phyloP scores from a whole-genome alignment of 2,113 vertebrate species.

The Symphodus melops region DNA sequence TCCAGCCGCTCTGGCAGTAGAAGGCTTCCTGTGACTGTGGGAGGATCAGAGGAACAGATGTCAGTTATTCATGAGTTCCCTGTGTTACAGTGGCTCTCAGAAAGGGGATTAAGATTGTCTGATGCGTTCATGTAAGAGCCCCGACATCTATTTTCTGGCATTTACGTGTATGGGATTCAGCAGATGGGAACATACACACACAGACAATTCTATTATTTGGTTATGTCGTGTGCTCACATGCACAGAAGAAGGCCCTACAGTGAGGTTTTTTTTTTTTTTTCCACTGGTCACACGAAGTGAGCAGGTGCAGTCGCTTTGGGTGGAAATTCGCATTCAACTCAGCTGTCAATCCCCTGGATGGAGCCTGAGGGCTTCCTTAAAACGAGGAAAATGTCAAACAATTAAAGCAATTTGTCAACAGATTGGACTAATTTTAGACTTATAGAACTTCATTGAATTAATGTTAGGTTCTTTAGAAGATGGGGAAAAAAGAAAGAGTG shows the following conservation, averaged over 20 bases:
- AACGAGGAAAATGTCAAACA: too few species aligned
- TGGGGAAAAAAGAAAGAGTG: too few species aligned
- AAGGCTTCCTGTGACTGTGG: constrained; percentile 36
- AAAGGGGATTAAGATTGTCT: constrained; percentile 44
- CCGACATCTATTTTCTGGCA: not conserved
- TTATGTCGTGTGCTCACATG: not conserved
- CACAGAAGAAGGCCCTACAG: not conserved
- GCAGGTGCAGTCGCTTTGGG: constrained; percentile 27
- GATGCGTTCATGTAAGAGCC: constrained; percentile 28
- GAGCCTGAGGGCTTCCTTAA: constrained; percentile 13
- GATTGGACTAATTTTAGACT: too few species aligned
- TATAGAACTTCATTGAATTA: too few species aligned
- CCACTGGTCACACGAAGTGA: constrained; percentile 1
- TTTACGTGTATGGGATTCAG: constrained; percentile 17
- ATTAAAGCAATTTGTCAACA: too few species aligned
- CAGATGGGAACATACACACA: not conserved
- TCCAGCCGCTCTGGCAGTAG: constrained; percentile 6
- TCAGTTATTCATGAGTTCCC: constrained; percentile 54
- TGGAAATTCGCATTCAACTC: constrained; percentile 30
- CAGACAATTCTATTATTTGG: constrained; percentile 1
- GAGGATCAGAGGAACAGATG: constrained; percentile 57
- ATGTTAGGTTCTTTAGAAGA: too few species aligned
- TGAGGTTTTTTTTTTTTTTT: not conserved
- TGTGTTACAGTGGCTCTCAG: constrained; percentile 14
- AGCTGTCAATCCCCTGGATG: constrained; percentile 23